These are phyloP conservation scores for Pantelozetes paolii DNA, from an alignment of 2,888 invertebrate genomes.

Conservation along the genomic window DNA sequence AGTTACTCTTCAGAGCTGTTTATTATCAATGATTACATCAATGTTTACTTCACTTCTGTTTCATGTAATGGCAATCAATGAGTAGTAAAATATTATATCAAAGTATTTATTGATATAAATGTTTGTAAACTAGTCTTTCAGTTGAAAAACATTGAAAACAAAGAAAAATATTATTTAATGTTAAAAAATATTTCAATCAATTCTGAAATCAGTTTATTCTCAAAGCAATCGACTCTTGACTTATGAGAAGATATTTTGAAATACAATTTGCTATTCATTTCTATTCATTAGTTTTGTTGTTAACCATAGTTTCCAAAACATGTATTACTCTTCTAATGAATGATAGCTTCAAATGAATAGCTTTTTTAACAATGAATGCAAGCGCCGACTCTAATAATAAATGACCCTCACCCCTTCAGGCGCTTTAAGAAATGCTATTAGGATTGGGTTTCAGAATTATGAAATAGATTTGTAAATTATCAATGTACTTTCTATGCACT, in stretches of 20 bases:
- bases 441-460: constrained; percentile 19
- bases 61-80: constrained; percentile 4
- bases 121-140: not conserved
- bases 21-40: not conserved
- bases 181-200: constrained; percentile 15
- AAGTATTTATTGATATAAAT: constrained; percentile 15
- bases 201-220: not conserved
- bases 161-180: not conserved
- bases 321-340: constrained; percentile 22
- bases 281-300: not conserved
- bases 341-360: constrained; percentile 9
- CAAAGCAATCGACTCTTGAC: not conserved
- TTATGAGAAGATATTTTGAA: not conserved
- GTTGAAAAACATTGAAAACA: not conserved
- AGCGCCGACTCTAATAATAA: constrained; percentile 14
- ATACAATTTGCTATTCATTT: not conserved
- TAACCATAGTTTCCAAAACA: not conserved
- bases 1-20: not conserved
- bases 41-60: not conserved
- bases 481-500: not conserved
- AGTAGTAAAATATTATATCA: not conserved
- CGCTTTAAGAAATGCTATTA: constrained; percentile 20
- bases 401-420: not conserved
- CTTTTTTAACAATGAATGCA: constrained; percentile 17
- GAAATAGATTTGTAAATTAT: constrained; percentile 7